These are phyloP conservation scores for Protobothrops mucrosquamatus DNA, from an alignment of 2,113 vertebrate species.

Conservation along the genomic window DNA sequence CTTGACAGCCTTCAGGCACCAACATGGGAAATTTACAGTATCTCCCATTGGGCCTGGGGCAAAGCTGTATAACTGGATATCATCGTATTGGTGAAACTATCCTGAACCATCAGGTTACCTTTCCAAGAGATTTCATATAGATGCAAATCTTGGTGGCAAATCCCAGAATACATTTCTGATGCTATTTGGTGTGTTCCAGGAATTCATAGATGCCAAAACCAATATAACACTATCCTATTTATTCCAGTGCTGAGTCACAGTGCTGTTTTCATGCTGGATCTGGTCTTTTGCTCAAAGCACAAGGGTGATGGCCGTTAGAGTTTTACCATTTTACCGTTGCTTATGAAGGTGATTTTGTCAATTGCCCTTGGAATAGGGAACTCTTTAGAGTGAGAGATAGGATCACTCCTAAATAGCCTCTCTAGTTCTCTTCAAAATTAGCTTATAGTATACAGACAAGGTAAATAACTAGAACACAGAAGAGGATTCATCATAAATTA, in stretches of 20 bases:
- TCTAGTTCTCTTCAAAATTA: background rate
- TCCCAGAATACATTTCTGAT: background rate
- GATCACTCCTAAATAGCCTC: background rate
- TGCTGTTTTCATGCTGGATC: background rate
- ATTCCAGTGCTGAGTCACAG: background rate
- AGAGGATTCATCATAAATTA: background rate
- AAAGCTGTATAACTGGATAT: background rate
- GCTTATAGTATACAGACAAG: background rate
- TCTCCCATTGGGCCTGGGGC: background rate
- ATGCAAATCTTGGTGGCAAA: background rate
- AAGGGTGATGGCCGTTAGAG: background rate
- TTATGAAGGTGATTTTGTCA: background rate
- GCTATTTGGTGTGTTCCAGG: background rate
- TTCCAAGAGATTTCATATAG: background rate
- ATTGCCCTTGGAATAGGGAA: background rate
- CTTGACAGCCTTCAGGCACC: background rate
- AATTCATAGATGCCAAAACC: background rate
- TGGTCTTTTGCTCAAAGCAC: background rate
- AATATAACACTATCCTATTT: background rate
- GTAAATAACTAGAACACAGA: background rate
- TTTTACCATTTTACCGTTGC: background rate
- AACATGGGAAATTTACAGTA: background rate
- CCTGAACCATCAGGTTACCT: background rate
- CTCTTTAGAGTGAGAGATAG: background rate
- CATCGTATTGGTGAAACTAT: background rate